These are phyloP conservation scores for Thecocarcelia acutangulata DNA, from an alignment of 2,888 invertebrate species.

Conservation along the genomic window DNA sequence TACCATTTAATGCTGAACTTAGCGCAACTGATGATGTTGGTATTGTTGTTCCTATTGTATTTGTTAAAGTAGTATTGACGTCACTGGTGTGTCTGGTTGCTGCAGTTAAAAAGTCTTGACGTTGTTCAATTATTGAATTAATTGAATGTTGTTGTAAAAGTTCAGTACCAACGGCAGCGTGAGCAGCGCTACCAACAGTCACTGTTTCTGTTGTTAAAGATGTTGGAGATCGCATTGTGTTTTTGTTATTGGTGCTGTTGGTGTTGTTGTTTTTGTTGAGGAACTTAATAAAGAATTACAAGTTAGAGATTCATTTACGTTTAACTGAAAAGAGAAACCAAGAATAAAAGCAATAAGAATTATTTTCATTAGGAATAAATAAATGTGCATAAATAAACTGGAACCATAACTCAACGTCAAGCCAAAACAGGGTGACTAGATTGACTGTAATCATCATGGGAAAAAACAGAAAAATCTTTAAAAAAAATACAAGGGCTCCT, in stretches of 20 bases:
- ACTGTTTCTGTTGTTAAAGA: conserved; percentile 51
- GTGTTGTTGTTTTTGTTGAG: conserved; percentile 18
- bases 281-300: conserved; percentile 49
- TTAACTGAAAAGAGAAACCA: conserved; percentile 72
- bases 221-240: conserved; percentile 69
- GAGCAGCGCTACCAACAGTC: conserved; percentile 52
- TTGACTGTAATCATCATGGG: too few species aligned
- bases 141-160: conserved; percentile 83
- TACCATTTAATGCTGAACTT: conserved; percentile 79
- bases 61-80: conserved; percentile 60
- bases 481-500: too few species aligned
- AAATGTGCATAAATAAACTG: too few species aligned
- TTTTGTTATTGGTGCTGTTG: conserved; percentile 43
- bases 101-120: conserved; percentile 76
- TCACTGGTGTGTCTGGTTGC: conserved; percentile 44
- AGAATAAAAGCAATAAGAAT: background rate
- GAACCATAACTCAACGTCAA: too few species aligned
- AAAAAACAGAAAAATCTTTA: too few species aligned
- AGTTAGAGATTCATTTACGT: conserved; percentile 73
- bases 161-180: conserved; percentile 77
- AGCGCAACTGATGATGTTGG: conserved; percentile 73
- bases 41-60: conserved; percentile 68
- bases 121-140: conserved; percentile 82
- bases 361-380: too few species aligned
- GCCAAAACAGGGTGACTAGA: too few species aligned